Evolutionary conservation across 2,888 invertebrate species (phyloP), one percentile per base, ranked within the genome.

Genomic region (Caenorhabditis uteleia): DNA sequence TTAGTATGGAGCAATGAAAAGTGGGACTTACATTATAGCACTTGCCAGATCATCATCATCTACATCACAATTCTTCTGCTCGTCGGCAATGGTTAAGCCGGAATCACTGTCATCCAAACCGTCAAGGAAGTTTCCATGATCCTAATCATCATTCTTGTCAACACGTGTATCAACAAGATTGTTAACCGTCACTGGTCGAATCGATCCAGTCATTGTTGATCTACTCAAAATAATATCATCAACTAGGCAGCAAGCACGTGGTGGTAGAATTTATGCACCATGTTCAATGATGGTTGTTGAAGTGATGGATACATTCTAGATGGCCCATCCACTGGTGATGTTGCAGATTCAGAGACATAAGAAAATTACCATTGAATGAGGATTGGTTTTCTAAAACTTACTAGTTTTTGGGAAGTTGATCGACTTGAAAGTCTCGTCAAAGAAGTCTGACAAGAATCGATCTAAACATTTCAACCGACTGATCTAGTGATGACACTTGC

Each of bases 371-470:
- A 71, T 2, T 57, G 61, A 21, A 57, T 56, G 45, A 61, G 47
- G 27, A n/a, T n/a, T n/a, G n/a, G n/a, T n/a, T n/a, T n/a, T n/a
- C n/a, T n/a, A n/a, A 61, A 23, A 20, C 18, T 45, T n/a, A 31
- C 55, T 42, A 23, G 54, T 56, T 23, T 43, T 51, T 14, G 73
- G 72, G 6, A 69, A 21, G n/a, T 58, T 56, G 2, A 70, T 46
- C 6, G 43, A 21, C 8, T 42, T 47, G 1, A 42, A 34, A 4
- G 74, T 53, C n/a, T 68, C 62, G 8, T 70, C 88, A 84, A 92
- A 90, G 86, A 92, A 95, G 29, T 89, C 58, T 43, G 14, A 64
- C 61, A 50, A 58, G 53, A 1, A 58, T 54, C 5, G 71, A 71
- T 2, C 42, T 36, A 34, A 56, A 71, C 48, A 71, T 36, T 1